Base-by-base conservation (phyloP, 2,113 vertebrate species). In the Anolis sagrei region DNA sequence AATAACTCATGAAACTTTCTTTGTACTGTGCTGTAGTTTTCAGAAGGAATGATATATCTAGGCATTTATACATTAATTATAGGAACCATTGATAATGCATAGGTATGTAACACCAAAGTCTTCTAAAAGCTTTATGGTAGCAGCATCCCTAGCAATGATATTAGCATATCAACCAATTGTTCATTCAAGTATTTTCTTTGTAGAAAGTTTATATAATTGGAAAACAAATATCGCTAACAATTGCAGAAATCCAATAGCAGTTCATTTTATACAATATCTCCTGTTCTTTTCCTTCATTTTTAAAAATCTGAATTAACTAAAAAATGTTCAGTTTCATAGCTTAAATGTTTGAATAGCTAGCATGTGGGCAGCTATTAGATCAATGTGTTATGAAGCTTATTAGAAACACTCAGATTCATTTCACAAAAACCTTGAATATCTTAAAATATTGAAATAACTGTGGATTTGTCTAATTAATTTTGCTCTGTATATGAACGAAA, bases 1-100 rank as follows among this genome's bases (percentile, higher is more conserved):
- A 90, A 86, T 88, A 86, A 64, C 88, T 92, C 88, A 80, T 72
- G 0, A 54, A 89, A 73, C 0, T 85, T 90, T 86, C 61, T 2
- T 87, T 49, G 48, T 86, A 0, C 88, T 80, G 48, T 83, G 58
- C 18, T 44, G 54, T 61, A 61, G 34, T 0, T 0, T 80, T 88
- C 32, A 89, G 27, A 32, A 90, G 39, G 51, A 81, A 48, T 54
- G 39, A 3, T 32, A 90, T 74, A 61, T 76, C 70, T 86, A 66
- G 32, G 48, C 7, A 73, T 51, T 79, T 27, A 36, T 32, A 25
- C 6, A 62, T 61, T 62, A 62, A 23, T 75, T 75, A 51, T n/a
- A 68, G 44, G 68, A 84, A 84, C n/a, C 36, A 62, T 79, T 44
- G 58, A 27, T 29, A 44, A 74, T 74, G 4, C 9, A 27, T 8